Evolutionary conservation across 2,797 vertebrate species (phyloP), one percentile per base, ranked within the genome.

Genomic region (Tangara arthus): DNA sequence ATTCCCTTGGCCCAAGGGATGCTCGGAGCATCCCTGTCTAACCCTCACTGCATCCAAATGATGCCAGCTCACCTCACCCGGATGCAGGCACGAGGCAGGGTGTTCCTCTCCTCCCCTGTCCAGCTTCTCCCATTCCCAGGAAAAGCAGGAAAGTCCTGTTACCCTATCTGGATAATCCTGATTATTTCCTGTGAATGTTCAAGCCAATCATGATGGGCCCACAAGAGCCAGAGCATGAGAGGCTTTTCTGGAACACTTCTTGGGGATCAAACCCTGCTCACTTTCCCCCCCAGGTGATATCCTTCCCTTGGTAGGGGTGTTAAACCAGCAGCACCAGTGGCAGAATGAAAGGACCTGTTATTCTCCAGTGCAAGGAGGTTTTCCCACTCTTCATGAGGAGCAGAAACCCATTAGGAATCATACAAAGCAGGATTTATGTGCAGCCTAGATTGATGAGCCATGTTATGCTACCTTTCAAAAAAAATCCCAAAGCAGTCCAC

Each of bases 101-200:
- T 82, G 83, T 37, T 93, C 83, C 87, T 79, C 66, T 76, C 81
- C 65, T 66, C 46, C 88, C 75, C 96, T 91, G 91, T 61, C 89
- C 95, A 82, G 84, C 71, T 4, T 73, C 72, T 81, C 79, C 75
- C 65, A 50, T n/a, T 71, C 94, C 72, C 89, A 91, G 81, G 70
- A 80, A 82, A 85, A 94, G 91, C 93, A 94, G 95, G 94, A 82
- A 96, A 95, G 22, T 95, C 91, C 81, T 96, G 92, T 92, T 90
- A 73, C 2, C 92, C 96, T 73, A 91, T 82, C 94, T 96, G 89
- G 9, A 30, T 49, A 92, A 8, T 23, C 28, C 19, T 82, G 89
- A 82, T 70, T 82, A 76, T 66, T 93, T 79, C n/a, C 86, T 49
- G 35, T 55, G 82, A 59, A 26, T 84, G 91, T 46, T 94, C 71